Conservation (phyloP, 2,113 vertebrate genomes). For the Vulpes ferrilata region DNA sequence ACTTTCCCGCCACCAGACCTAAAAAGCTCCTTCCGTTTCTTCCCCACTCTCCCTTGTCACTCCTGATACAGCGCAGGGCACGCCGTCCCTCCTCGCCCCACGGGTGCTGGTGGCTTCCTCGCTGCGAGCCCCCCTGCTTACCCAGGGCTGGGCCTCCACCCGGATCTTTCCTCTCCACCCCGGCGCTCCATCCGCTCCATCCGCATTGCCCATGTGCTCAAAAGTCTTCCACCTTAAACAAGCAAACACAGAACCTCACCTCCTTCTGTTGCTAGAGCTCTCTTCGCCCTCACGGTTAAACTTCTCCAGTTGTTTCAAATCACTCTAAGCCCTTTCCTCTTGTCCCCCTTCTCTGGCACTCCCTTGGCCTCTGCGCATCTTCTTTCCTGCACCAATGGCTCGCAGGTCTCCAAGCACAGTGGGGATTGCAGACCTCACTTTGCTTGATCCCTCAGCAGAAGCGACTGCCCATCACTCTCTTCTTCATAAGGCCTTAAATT, state of each 20-base stretch:
- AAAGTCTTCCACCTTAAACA: background rate
- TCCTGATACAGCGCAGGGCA: background rate
- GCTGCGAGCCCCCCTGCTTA: background rate
- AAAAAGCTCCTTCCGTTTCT: background rate
- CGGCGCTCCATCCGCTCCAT: background rate
- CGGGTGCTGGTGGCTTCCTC: too few species aligned
- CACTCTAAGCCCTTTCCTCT: background rate
- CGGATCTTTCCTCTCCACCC: background rate
- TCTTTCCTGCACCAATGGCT: background rate
- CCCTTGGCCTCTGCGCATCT: background rate
- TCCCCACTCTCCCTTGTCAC: background rate
- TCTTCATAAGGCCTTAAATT: background rate
- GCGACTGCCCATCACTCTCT: background rate
- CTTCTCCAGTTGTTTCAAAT: background rate
- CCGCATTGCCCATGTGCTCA: background rate
- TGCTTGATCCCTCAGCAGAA: background rate
- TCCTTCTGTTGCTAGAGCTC: background rate
- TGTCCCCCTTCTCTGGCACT: background rate
- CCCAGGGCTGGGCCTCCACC: background rate
- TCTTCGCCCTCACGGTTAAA: background rate
- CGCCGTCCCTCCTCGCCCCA: too few species aligned
- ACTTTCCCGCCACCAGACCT: background rate
- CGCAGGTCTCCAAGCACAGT: background rate
- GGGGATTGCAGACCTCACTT: background rate
- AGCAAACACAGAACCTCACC: background rate